Evolutionary conservation across 2,797 vertebrate genomes (phyloP), one percentile per base, ranked within the genome.

Genomic region (Brotula barbata): DNA sequence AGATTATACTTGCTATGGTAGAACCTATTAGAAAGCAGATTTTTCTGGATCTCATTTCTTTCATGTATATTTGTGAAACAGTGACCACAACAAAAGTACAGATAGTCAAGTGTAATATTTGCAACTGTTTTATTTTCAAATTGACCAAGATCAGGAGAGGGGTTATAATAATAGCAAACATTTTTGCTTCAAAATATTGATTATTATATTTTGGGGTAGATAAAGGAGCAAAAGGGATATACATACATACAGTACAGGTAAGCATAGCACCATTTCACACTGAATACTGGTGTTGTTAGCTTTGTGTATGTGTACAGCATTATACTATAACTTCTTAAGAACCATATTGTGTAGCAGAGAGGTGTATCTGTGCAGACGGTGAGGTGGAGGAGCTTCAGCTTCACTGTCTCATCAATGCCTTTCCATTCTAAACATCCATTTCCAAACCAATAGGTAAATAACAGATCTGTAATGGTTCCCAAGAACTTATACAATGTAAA

Each of bases 221-320:
- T 87, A 85, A 85, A 85, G 84, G 88, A 85, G 76, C 83, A 89
- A 43, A 70, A 69, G 70, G 74, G 65, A 78, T 80, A 81, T 75
- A 88, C 85, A 87, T 77, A 87, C 80, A 81, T 85, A 87, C 85
- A 87, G 85, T 89, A 89, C 83, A 86, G 74, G 86, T 85, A 86
- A 88, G 89, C 88, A 85, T 88, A 90, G 89, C 89, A 89, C 89
- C 87, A 15, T 82, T 85, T 88, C 79, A 90, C 86, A 90, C 78
- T 80, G 83, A 88, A 86, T 87, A 89, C 75, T 85, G 83, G 82
- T 88, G 80, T 82, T 80, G 41, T 85, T 83, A 73, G 64, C 73
- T 76, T 79, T 78, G 82, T 83, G 80, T 81, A 59, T 74, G 85
- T 89, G 84, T 78, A 85, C 76, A 85, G 79, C 72, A 66, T 77